Conservation (phyloP, 2,888 invertebrate species). For the Cepaea hortensis region DNA sequence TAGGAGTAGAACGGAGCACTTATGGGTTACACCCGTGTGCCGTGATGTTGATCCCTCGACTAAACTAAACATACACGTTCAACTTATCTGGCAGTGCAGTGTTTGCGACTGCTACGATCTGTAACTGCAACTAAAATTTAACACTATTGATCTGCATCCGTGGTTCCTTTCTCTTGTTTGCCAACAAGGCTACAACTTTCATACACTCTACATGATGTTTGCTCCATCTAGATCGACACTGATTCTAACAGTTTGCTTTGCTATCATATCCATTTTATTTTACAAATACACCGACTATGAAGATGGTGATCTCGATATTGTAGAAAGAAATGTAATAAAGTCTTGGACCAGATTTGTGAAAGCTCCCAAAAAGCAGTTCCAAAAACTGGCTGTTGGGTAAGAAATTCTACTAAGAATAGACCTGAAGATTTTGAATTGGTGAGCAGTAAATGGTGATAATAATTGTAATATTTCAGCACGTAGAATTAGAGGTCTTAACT, state of each 20-base stretch:
- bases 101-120: not conserved
- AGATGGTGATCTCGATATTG: conserved; percentile 19
- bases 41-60: no score
- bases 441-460: not conserved
- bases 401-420: not conserved
- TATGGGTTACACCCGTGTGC: no score
- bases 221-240: conserved; percentile 30
- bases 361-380: conserved; percentile 53
- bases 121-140: not conserved
- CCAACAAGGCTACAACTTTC: not conserved
- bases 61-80: no score
- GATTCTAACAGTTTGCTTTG: conserved; percentile 34
- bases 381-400: conserved; percentile 57
- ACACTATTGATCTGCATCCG: not conserved
- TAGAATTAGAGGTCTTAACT: not conserved
- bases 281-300: conserved; percentile 16
- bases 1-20: no score
- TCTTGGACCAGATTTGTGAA: conserved; percentile 55
- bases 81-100: no score
- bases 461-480: not conserved
- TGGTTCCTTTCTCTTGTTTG: not conserved
- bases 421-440: not conserved
- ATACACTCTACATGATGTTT: conserved; percentile 44
- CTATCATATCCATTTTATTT: conserved; percentile 40
- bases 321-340: conserved; percentile 50